Evolutionary conservation across 2,797 vertebrate genomes (phyloP).

Genomic region (Cynodonichthys magdalenae): DNA sequence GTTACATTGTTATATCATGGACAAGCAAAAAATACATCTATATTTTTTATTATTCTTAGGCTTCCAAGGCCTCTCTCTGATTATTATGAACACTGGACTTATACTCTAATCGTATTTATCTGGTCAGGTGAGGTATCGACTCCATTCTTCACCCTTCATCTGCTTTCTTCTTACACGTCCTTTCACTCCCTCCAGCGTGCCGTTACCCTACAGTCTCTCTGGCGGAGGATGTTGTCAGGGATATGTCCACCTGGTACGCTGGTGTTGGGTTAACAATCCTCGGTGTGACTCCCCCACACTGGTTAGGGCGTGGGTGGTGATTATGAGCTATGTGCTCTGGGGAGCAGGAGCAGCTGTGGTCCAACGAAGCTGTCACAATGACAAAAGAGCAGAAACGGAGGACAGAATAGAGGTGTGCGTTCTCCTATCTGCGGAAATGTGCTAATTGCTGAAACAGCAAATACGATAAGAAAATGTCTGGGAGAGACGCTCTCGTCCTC

Average conservation of each 20-base stretch:
- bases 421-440: conserved; percentile 26
- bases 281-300: conserved; percentile 21
- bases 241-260: conserved; percentile 15
- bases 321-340: conserved; percentile 32
- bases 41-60: not conserved
- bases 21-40: not conserved
- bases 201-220: conserved; percentile 1
- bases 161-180: conserved; percentile 20
- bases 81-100: not conserved
- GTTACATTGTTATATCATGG: not conserved
- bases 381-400: conserved; percentile 32
- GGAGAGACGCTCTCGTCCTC: conserved; percentile 51
- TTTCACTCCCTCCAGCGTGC: conserved; percentile 13
- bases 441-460: conserved; percentile 71
- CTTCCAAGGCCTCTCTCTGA: not conserved
- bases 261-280: conserved; percentile 56
- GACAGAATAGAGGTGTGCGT: conserved; percentile 23
- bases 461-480: conserved; percentile 63
- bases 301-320: conserved; percentile 25
- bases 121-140: conserved; percentile 37
- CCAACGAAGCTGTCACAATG: conserved; percentile 38
- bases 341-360: conserved; percentile 40
- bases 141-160: conserved; percentile 18
- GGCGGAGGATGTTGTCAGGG: conserved; percentile 32
- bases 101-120: conserved; percentile 12